Base-by-base conservation (phyloP, 2,113 vertebrate genomes). In the Saimiri boliviensis region DNA sequence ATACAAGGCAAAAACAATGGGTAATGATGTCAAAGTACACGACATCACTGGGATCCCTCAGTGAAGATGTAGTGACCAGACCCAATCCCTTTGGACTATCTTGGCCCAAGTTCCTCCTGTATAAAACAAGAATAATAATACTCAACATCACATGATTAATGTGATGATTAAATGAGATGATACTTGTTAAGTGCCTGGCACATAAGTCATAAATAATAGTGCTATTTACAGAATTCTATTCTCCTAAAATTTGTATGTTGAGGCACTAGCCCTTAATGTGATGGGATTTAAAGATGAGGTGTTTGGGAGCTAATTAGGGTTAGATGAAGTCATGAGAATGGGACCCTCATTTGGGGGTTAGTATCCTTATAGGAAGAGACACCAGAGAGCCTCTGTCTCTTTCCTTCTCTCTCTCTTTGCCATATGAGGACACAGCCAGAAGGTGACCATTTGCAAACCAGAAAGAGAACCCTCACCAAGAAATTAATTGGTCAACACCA, bases 351-450 rank as follows among this genome's bases (percentile, higher is more conserved):
- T 14, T 40, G 37, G 35, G 13, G n/a, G 21, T 37, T 19, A 71
- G 6, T 40, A 8, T 54, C n/a, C 25, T 71, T 54, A 3, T 20
- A 37, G 54, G 23, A 54, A 87, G 23, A 87, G 83, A 47, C 8
- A 49, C 8, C 0, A 7, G 10, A 21, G 25, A 40, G 1, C 32
- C 30, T 63, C 11, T 13, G 5, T 30, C 2, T 0, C 11, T 60
- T 25, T 60, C 58, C 25, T 5, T 60, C 0, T 60, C 10, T 60
- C 58, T 60, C 60, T 60, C 25, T 60, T 11, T 63, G 20, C 7
- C 37, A 42, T 8, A 27, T 21, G 13, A 56, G 5, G 5, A 37
- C 35, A 82, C 16, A 47, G 16, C 2, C 20, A 73, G n/a, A 81
- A 21, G 5, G 8, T n/a, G 8, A 16, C 6, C 52, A n/a, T 19